A percentile compares a stretch with the other conserved stretches of the same genome.
Evolutionary conservation across 2,888 invertebrate genomes (phyloP).

Genomic region (Calameuta pallipes): DNA sequence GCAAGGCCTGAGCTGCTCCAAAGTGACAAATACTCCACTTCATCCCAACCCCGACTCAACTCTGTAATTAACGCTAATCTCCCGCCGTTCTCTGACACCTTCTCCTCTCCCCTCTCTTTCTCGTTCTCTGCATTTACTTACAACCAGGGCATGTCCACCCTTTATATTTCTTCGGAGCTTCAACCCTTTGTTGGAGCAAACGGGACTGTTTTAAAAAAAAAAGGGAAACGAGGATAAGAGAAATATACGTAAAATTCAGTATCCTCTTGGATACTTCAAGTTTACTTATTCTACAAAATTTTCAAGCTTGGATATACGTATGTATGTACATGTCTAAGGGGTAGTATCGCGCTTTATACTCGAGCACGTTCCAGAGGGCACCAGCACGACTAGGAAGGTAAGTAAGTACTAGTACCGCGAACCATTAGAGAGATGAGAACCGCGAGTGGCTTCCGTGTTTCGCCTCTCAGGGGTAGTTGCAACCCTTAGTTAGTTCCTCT

Average conservation of each 20-base stretch:
- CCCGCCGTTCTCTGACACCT: slow-evolving; percentile 52
- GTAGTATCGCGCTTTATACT: too few species aligned
- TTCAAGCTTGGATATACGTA: neutral
- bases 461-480: neutral
- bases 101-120: slow-evolving; percentile 38
- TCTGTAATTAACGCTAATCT: slow-evolving; percentile 66
- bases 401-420: slow-evolving; percentile 2
- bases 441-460: slow-evolving; percentile 27
- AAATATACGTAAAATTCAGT: neutral
- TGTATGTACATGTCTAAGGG: too few species aligned
- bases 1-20: slow-evolving; percentile 40
- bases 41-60: slow-evolving; percentile 49
- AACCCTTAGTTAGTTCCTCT: slow-evolving; percentile 12
- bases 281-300: neutral
- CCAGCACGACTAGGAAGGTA: too few species aligned
- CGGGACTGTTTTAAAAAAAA: neutral
- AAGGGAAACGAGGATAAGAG: neutral
- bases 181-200: neutral
- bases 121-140: slow-evolving; percentile 32
- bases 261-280: neutral
- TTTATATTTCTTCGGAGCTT: neutral
- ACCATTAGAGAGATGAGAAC: slow-evolving; percentile 42
- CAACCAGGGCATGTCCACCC: neutral
- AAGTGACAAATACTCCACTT: slow-evolving; percentile 62
- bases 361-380: too few species aligned